Evolutionary conservation across 2,113 vertebrate genomes (phyloP).

Genomic region (Phalacrocorax brasilianus): DNA sequence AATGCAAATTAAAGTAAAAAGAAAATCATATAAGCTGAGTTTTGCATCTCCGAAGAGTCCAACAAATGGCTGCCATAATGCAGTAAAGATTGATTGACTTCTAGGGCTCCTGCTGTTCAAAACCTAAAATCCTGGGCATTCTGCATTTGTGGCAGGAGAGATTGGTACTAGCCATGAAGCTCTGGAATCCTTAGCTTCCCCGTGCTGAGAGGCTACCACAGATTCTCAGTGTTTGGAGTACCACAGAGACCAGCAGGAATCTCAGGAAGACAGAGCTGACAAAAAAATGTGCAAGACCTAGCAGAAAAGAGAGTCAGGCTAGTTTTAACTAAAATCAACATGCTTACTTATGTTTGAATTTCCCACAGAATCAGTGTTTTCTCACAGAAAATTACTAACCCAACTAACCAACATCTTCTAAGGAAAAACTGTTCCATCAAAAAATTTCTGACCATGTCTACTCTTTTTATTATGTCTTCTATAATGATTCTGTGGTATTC

Average conservation of each 20-base stretch:
- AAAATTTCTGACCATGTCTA: not conserved
- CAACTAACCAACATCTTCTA: not conserved
- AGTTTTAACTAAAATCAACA: not conserved
- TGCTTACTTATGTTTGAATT: not conserved
- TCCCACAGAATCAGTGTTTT: not conserved
- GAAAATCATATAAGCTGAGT: not conserved
- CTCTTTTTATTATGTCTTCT: not conserved
- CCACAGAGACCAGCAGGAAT: not conserved
- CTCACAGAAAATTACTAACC: not conserved
- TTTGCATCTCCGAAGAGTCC: not conserved
- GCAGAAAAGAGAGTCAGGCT: not conserved
- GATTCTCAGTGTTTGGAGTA: not conserved
- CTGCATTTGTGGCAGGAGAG: not conserved
- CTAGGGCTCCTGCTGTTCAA: not conserved
- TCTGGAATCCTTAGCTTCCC: not conserved
- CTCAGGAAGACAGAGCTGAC: not conserved
- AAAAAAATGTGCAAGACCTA: fast-evolving
- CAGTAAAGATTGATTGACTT: not conserved
- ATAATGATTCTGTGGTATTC: not conserved
- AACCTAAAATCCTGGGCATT: not conserved
- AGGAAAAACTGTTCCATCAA: not conserved
- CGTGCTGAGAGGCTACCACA: not conserved
- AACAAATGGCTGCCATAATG: not conserved
- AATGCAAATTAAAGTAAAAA: not conserved
- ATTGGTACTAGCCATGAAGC: not conserved